These are phyloP conservation scores for Phorcus lineatus DNA, from an alignment of 2,888 invertebrate species.

Conservation along the genomic window DNA sequence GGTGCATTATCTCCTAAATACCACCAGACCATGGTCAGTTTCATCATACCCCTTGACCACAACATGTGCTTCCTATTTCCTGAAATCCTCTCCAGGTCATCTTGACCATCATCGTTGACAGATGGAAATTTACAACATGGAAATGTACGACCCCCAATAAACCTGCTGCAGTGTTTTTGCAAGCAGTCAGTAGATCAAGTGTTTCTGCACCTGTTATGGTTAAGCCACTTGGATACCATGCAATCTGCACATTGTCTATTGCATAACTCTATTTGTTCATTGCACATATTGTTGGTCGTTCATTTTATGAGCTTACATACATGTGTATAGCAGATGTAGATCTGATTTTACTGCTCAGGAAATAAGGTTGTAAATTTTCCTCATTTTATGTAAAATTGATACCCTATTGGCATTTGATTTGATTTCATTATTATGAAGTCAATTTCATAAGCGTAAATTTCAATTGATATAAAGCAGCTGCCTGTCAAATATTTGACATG, in stretches of 20 bases:
- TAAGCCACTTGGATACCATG: neutral
- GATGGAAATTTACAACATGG: constrained; percentile 2
- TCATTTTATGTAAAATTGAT: too few species aligned
- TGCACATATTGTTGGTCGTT: neutral
- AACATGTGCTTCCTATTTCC: constrained; percentile 12
- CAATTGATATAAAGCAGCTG: too few species aligned
- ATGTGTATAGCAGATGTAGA: too few species aligned
- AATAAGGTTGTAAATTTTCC: too few species aligned
- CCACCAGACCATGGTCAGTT: neutral
- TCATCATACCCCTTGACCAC: neutral
- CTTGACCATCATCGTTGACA: neutral
- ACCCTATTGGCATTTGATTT: too few species aligned
- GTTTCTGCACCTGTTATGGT: neutral
- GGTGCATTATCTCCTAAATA: neutral
- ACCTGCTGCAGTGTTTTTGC: neutral
- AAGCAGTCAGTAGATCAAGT: neutral
- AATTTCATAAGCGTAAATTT: too few species aligned
- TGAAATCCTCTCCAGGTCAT: neutral
- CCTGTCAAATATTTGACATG: too few species aligned
- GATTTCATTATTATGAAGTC: too few species aligned
- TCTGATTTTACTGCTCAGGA: too few species aligned
- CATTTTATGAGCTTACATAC: too few species aligned
- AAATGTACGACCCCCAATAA: neutral
- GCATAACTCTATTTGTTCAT: constrained; percentile 1
- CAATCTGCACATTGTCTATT: constrained; percentile 17